A percentile compares a stretch with the other conserved stretches of the same genome.
Conservation (phyloP, 1,140 invertebrate species). For the Drosophila elegans region DNA sequence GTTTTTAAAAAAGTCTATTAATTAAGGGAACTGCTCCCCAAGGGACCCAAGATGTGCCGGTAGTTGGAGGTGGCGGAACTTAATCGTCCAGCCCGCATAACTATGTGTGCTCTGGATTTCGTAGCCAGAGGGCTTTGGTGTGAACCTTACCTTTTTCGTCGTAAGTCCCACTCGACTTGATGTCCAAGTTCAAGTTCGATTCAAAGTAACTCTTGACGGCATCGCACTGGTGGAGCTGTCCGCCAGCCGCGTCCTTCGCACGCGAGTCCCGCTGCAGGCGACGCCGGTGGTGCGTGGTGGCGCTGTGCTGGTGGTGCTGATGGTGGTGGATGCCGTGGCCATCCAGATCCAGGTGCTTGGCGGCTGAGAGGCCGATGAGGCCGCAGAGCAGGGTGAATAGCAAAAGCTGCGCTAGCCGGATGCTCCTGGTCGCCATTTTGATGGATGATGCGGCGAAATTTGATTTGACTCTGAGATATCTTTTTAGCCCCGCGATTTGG, state of each 20-base stretch:
- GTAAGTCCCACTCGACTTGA: constrained; percentile 68
- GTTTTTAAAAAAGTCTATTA: too few species aligned
- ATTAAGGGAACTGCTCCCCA: not conserved
- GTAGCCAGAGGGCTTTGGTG: not conserved
- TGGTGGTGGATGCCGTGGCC: constrained; percentile 37
- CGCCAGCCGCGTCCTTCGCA: constrained; percentile 66
- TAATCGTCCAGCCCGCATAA: not conserved
- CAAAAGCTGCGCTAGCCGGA: constrained; percentile 39
- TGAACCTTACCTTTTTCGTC: constrained; percentile 74
- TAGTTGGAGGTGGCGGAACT: not conserved
- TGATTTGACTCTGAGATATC: constrained; percentile 9
- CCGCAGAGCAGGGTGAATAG: constrained; percentile 59
- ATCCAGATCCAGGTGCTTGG: constrained; percentile 61
- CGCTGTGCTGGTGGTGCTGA: constrained; percentile 68
- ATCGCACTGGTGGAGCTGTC: constrained; percentile 67
- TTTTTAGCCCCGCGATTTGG: not conserved
- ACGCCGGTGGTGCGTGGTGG: constrained; percentile 69
- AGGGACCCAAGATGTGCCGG: not conserved
- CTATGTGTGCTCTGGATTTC: not conserved
- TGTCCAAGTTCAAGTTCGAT: constrained; percentile 63
- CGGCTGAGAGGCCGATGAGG: constrained; percentile 37
- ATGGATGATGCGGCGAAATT: constrained; percentile 45
- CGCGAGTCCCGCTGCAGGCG: constrained; percentile 78
- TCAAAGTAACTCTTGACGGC: constrained; percentile 74
- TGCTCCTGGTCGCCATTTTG: constrained; percentile 44